Evolutionary conservation across 1,140 invertebrate species (phyloP), one percentile per base, ranked within the genome.

Genomic region (Hestina assimilis): DNA sequence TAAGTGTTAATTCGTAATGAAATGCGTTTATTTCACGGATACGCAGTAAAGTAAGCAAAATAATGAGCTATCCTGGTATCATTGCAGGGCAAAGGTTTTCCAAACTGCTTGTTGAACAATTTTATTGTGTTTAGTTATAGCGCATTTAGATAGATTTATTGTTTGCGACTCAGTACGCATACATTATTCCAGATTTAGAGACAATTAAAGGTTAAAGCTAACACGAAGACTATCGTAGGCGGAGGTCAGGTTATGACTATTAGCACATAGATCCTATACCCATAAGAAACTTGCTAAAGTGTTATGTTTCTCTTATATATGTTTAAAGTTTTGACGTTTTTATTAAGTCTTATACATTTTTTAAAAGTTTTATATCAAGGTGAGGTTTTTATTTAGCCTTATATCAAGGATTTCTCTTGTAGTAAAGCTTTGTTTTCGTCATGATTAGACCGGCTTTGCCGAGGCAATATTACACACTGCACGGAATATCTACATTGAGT

Each of bases 121-220:
- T 65, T 65, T 65, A 60, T 60, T 57, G 52, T 60, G 52, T 11
- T 50, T 59, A 42, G 26, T 53, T 65, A 65, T 57, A 57, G 52
- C 35, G 38, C 54, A 58, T 57, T 59, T 48, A 45, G 58, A 42
- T 51, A 60, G 48, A 65, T 65, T 60, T 66, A 66, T 66, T 54
- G 56, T 55, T 26, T 51, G 24, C 31, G 29, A 53, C 45, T 66
- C 42, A 59, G 54, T 52, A 51, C 48, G 26, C 53, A 55, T 56
- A 60, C 42, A 63, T 57, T 54, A 61, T 67, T 63, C 56, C 57
- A 33, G 38, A 47, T 61, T 46, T 33, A 38, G 40, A 50, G 41
- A 61, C 51, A 61, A 61, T 61, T 55, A 54, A 61, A 61, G 59
- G 59, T 61, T 61, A 48, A 46, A 40, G 48, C 28, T 42, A 33